Evolutionary conservation across 2,888 invertebrate genomes (phyloP).

Genomic region (Melitaea athalia): DNA sequence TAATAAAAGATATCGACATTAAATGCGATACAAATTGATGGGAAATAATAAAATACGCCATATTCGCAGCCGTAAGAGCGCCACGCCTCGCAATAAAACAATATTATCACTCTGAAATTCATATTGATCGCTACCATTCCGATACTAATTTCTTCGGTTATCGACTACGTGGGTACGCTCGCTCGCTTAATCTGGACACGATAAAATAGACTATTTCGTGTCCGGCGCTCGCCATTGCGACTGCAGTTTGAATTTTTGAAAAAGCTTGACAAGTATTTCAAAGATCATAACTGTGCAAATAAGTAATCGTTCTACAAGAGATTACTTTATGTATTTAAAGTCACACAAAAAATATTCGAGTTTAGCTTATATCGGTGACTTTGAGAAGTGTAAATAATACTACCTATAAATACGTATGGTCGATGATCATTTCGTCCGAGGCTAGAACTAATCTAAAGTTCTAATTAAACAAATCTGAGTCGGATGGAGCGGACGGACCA

Average conservation of each 20-base stretch:
- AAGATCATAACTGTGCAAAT: not conserved
- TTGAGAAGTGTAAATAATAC: no score
- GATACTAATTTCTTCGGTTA: slow-evolving; percentile 20
- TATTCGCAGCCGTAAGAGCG: slow-evolving; percentile 12
- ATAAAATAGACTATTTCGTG: slow-evolving; percentile 4
- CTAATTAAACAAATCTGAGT: no score
- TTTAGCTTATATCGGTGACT: no score
- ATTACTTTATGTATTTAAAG: no score
- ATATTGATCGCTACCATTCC: slow-evolving; percentile 23
- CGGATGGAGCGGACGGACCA: no score
- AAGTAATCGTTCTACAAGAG: no score
- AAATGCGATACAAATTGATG: slow-evolving; percentile 6
- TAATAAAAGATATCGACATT: slow-evolving; percentile 11
- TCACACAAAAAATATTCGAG: no score
- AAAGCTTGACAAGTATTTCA: not conserved
- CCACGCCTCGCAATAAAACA: slow-evolving; percentile 26
- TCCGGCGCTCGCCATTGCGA: not conserved
- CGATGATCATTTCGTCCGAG: no score
- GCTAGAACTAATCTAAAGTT: no score
- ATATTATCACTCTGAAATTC: slow-evolving; percentile 23
- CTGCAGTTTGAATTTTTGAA: slow-evolving; percentile 2
- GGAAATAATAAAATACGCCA: slow-evolving; percentile 5
- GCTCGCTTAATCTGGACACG: not conserved
- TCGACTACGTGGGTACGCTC: slow-evolving; percentile 7
- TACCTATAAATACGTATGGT: no score